These are phyloP conservation scores for Miichthys miiuy DNA, from an alignment of 2,797 vertebrate species.

Conservation along the genomic window DNA sequence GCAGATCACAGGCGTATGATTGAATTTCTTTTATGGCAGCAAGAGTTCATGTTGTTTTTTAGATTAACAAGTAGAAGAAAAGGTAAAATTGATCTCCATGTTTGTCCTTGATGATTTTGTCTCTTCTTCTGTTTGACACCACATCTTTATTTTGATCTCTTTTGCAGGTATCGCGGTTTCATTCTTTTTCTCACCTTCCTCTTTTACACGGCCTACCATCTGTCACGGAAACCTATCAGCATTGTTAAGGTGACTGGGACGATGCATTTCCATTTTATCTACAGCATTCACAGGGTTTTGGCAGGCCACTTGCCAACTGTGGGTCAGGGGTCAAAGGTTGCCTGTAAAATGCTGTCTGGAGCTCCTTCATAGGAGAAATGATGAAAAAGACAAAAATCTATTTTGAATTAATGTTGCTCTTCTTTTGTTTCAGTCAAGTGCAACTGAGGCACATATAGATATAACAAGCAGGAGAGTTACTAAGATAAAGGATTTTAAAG, in stretches of 20 bases:
- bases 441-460: not conserved
- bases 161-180: conserved; percentile 90
- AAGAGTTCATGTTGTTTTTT: too few species aligned
- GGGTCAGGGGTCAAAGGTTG: too few species aligned
- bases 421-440: not conserved
- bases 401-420: not conserved
- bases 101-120: too few species aligned
- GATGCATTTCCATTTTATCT: not conserved
- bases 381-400: not conserved
- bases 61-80: too few species aligned
- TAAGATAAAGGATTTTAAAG: not conserved
- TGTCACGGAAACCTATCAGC: conserved; percentile 97
- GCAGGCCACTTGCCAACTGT: too few species aligned
- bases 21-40: too few species aligned
- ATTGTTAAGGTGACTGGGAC: conserved; percentile 92
- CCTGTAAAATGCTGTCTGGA: not conserved
- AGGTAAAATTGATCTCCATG: too few species aligned
- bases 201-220: conserved; percentile 94
- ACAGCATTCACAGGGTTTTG: not conserved
- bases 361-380: not conserved
- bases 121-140: not conserved
- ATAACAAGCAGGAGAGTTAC: not conserved
- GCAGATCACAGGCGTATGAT: too few species aligned
- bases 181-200: conserved; percentile 94
- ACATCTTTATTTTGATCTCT: not conserved